A percentile compares a stretch with the other conserved stretches of the same genome.
Conservation (phyloP, 2,888 invertebrate species). For the Azorinus chamasolen region DNA sequence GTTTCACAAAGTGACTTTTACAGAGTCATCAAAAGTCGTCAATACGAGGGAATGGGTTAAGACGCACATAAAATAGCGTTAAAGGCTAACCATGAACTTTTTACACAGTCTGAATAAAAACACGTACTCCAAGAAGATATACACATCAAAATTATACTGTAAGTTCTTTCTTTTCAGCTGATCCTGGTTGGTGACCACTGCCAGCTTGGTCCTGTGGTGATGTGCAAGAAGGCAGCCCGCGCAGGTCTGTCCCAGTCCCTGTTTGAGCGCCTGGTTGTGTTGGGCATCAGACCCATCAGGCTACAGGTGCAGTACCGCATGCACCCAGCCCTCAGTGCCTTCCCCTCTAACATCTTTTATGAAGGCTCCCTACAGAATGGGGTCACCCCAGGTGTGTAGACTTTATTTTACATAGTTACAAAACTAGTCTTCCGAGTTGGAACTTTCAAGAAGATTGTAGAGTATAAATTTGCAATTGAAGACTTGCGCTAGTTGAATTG, state of each 20-base stretch:
- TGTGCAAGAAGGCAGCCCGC: constrained; percentile 99
- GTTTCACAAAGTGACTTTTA: too few species aligned
- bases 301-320: constrained; percentile 98
- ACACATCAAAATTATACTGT: too few species aligned
- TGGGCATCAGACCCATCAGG: constrained; percentile 98
- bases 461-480: too few species aligned
- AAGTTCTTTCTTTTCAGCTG: constrained; percentile 87
- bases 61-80: too few species aligned
- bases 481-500: too few species aligned
- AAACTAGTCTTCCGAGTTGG: too few species aligned
- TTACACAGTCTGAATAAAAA: too few species aligned
- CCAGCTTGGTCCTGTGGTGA: constrained; percentile 99
- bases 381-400: constrained; percentile 92
- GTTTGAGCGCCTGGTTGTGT: constrained; percentile 98
- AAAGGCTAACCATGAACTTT: too few species aligned
- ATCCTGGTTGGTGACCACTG: constrained; percentile 99
- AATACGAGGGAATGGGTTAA: too few species aligned
- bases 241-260: constrained; percentile 99
- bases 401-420: not conserved
- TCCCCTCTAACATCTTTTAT: constrained; percentile 99
- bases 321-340: constrained; percentile 99
- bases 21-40: too few species aligned
- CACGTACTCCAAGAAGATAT: too few species aligned
- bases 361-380: constrained; percentile 99
- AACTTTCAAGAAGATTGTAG: too few species aligned